Evolutionary conservation across 2,797 vertebrate genomes (phyloP), one percentile per base, ranked within the genome.

Genomic region (Salmo trutta): DNA sequence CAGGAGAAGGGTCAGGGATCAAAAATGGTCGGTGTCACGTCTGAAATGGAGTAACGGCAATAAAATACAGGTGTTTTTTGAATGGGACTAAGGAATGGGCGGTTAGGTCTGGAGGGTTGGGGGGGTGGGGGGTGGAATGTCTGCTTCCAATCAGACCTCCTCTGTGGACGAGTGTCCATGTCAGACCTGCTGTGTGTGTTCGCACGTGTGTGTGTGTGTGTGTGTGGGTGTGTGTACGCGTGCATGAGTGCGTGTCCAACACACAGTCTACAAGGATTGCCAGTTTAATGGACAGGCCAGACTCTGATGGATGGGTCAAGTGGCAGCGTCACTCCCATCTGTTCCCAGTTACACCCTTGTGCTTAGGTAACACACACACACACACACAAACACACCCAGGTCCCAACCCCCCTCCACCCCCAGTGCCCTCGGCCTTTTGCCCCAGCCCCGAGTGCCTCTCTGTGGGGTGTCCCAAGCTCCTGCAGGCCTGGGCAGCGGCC

Each of bases 61-160:
- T 92, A 93, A 94, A 93, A 89, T 87, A 84, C 92, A 93, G 91
- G 91, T 92, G 91, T 88, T 89, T 90, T 85, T 77, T 83, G 77
- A 82, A 83, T 76, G 77, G 64, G 76, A 78, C 27, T 1, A 72
- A 74, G 29, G 77, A 66, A 10, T 53, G 71, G 29, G 21, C 3
- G 54, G 27, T 6, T n/a, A 59, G 16, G 52, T 73, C 24, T 16
- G 16, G 24, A 36, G 59, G 69, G 67, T 74, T 77, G 27, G 56
- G 78, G 77, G 80, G 81, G 68, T 24, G 24, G 53, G 79, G 79
- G 81, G 68, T 5, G 5, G 33, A 66, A 27, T 72, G 84, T 85
- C 89, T 93, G 92, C 80, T 93, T 91, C 81, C 75, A 88, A 91
- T 93, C 88, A 91, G 79, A 75, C 73, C 78, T 75, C 71, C 78